Conservation (phyloP, 2,113 vertebrate species). For the Cottus gobio region DNA sequence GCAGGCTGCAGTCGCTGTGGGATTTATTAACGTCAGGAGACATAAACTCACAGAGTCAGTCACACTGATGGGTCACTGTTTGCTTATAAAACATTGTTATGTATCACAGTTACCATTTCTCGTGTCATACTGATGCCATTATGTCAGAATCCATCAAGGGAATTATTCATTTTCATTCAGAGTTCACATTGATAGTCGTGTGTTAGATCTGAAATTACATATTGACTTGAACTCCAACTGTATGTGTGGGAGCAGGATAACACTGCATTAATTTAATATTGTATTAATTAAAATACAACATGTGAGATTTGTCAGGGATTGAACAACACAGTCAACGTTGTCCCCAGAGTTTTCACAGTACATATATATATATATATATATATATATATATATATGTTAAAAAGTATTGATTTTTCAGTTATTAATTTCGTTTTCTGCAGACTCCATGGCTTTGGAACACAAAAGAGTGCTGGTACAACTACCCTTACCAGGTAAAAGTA, state of each 20-base stretch:
- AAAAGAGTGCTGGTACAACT: constrained; percentile 96
- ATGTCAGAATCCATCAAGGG: constrained; percentile 16
- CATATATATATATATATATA: no score
- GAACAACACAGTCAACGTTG: not conserved
- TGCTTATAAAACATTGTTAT: constrained; percentile 43
- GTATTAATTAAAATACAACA: not conserved
- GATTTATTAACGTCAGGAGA: constrained; percentile 74
- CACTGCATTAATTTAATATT: constrained; percentile 7
- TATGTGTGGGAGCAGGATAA: constrained; percentile 13
- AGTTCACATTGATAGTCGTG: constrained; percentile 15
- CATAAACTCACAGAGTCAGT: constrained; percentile 45
- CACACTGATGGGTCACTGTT: constrained; percentile 43
- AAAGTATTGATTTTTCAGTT: not conserved
- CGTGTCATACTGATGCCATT: not conserved
- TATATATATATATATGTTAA: not conserved
- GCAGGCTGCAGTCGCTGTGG: constrained; percentile 54
- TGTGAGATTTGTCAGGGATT: not conserved
- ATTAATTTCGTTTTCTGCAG: constrained; percentile 75
- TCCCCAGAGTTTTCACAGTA: not conserved
- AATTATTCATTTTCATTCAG: constrained; percentile 1
- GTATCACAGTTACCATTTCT: constrained; percentile 13
- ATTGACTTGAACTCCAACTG: constrained; percentile 14
- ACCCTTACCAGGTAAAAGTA: constrained; percentile 95
- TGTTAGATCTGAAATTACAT: constrained; percentile 25
- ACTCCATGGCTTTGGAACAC: constrained; percentile 96